These are phyloP conservation scores for Pantala flavescens DNA, from an alignment of 1,140 invertebrate species.

Conservation along the genomic window DNA sequence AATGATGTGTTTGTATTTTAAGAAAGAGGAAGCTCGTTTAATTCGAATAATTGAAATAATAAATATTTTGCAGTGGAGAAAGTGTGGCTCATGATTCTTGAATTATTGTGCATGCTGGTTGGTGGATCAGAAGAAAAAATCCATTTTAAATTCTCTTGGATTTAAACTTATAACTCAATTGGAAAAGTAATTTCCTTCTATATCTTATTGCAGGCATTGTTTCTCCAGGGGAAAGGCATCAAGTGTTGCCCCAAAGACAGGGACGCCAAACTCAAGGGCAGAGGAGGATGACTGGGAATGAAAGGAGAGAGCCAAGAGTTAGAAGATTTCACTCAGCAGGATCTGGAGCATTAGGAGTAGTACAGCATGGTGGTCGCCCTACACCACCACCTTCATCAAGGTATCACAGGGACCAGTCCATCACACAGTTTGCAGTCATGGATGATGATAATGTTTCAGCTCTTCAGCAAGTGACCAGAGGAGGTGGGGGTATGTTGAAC, in stretches of 20 bases:
- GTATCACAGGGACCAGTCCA: slow-evolving; percentile 43
- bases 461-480: slow-evolving; percentile 61
- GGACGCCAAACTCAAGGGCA: not conserved
- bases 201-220: slow-evolving; percentile 14
- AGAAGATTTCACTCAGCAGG: slow-evolving; percentile 23
- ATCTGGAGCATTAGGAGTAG: not conserved
- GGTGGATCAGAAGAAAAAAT: no score
- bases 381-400: slow-evolving; percentile 22
- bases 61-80: no score
- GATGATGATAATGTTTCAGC: slow-evolving; percentile 87
- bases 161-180: no score
- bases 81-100: no score
- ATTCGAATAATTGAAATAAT: no score
- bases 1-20: no score
- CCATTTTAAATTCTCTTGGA: no score
- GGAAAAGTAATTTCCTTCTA: not conserved
- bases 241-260: slow-evolving; percentile 18
- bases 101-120: no score
- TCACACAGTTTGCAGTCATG: slow-evolving; percentile 83
- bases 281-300: not conserved
- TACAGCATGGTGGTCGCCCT: slow-evolving; percentile 16
- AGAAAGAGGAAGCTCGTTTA: no score
- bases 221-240: slow-evolving; percentile 14
- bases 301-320: slow-evolving; percentile 21
- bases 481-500: slow-evolving; percentile 34